These are phyloP conservation scores for Typhlichthys subterraneus DNA, from an alignment of 2,797 vertebrate species.

Conservation along the genomic window DNA sequence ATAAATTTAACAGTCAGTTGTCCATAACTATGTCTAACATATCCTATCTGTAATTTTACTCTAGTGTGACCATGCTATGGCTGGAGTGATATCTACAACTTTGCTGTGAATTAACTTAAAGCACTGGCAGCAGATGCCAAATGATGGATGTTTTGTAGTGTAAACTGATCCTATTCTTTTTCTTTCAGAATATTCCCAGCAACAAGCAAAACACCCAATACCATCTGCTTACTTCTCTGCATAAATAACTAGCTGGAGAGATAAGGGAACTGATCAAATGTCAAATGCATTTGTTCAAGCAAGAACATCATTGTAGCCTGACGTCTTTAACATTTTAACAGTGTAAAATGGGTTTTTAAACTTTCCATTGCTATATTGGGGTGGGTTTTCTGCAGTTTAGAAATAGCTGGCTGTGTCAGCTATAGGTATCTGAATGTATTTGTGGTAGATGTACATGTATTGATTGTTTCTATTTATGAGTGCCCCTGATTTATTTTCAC, in stretches of 20 bases:
- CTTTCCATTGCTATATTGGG: no score
- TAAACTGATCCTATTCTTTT: not conserved
- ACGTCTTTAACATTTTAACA: no score
- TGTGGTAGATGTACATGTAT: not conserved
- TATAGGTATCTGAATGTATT: not conserved
- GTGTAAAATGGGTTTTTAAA: no score
- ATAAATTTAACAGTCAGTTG: no score
- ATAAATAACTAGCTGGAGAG: constrained; percentile 40
- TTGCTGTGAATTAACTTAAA: not conserved
- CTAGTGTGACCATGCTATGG: no score
- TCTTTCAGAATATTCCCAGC: constrained; percentile 36
- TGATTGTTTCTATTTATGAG: not conserved
- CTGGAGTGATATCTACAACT: not conserved
- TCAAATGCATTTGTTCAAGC: not conserved
- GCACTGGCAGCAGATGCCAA: not conserved
- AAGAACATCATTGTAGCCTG: not conserved
- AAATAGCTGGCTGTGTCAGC: no score
- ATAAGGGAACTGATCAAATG: not conserved
- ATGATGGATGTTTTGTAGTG: not conserved
- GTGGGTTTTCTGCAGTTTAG: no score
- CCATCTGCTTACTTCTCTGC: constrained; percentile 87
- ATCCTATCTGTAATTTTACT: no score
- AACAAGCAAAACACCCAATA: constrained; percentile 40
- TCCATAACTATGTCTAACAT: no score
- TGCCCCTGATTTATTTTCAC: not conserved